Evolutionary conservation across 2,113 vertebrate species (phyloP).

Genomic region (Mesitornis unicolor): DNA sequence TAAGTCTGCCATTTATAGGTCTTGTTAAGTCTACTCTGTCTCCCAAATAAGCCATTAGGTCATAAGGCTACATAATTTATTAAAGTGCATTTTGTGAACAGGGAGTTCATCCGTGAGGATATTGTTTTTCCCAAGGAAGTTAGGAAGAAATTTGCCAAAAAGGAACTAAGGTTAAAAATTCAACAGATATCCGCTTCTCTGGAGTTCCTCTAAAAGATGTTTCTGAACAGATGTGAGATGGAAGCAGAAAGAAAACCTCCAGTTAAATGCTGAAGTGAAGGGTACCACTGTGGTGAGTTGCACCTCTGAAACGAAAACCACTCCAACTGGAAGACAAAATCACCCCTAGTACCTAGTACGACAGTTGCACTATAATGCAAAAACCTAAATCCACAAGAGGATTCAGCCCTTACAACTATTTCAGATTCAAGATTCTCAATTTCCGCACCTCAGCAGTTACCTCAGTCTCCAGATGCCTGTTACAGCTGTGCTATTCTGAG

Average conservation of each 20-base stretch:
- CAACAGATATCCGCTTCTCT: neutral
- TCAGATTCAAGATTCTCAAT: neutral
- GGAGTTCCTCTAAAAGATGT: neutral
- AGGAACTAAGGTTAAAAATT: constrained; percentile 53
- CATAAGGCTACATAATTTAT: constrained; percentile 20
- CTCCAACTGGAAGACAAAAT: neutral
- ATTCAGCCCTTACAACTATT: neutral
- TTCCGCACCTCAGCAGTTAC: neutral
- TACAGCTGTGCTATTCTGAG: neutral
- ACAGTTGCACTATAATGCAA: neutral
- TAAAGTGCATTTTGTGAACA: constrained; percentile 22
- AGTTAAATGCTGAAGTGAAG: neutral
- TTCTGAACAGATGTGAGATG: neutral
- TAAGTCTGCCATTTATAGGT: neutral
- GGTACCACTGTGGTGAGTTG: neutral
- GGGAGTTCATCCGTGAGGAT: neutral
- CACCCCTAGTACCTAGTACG: neutral
- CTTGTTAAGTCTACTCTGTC: neutral
- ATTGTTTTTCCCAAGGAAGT: constrained; percentile 47
- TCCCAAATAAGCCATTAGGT: constrained; percentile 8
- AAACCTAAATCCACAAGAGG: neutral
- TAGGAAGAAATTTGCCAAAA: constrained; percentile 21
- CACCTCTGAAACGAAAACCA: neutral
- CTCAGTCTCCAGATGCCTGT: neutral
- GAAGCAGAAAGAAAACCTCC: neutral